phyloP scores from a whole-genome alignment of 1,140 invertebrate genomes.

The Eurosta solidaginis region DNA sequence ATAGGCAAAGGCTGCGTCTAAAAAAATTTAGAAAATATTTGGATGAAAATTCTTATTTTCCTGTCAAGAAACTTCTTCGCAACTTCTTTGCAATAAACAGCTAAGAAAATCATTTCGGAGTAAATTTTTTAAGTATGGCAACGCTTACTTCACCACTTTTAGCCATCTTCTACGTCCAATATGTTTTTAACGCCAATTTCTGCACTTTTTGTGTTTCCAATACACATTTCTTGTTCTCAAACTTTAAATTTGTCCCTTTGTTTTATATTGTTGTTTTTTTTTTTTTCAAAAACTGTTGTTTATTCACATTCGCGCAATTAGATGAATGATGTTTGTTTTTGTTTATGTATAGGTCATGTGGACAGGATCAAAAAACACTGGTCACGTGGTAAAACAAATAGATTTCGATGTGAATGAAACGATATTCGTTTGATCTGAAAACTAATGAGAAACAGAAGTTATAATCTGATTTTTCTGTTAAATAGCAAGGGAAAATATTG shows the following conservation, averaged over 20 bases:
- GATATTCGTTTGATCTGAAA: conserved; percentile 15
- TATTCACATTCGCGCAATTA: not conserved
- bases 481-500: not conserved
- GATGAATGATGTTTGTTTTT: not conserved
- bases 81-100: no score
- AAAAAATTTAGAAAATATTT: no score
- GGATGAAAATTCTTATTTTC: no score
- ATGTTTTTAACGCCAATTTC: conserved; percentile 2
- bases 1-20: no score
- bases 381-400: not conserved
- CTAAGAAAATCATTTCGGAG: no score
- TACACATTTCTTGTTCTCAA: not conserved
- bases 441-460: not conserved
- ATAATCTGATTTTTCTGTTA: not conserved
- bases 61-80: no score
- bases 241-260: not conserved
- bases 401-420: not conserved
- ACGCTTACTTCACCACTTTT: not conserved
- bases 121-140: no score
- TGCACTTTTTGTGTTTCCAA: not conserved
- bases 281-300: not conserved
- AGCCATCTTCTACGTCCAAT: no score
- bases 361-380: conserved; percentile 8
- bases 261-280: not conserved
- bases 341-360: not conserved